Percentiles rank a stretch among this genome's conserved stretches.
phyloP scores from a whole-genome alignment of 2,888 invertebrate species.

The Acrocyrtus sp. region DNA sequence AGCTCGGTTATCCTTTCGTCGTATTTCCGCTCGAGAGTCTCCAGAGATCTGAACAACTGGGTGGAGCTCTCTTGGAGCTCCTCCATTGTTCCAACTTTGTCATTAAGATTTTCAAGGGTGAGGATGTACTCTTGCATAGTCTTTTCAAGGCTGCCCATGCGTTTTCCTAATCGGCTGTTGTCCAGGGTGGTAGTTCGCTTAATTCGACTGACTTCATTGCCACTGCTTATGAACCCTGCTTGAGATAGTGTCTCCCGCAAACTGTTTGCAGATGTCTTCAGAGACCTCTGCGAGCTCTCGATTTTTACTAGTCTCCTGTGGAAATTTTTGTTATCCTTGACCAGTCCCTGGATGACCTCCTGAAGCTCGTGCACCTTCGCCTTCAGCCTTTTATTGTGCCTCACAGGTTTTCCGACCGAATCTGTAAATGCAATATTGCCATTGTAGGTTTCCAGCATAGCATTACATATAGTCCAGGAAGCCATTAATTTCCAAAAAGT shows the following conservation, averaged over 20 bases:
- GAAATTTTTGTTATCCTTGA: conserved; percentile 44
- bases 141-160: conserved; percentile 29
- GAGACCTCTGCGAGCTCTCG: conserved; percentile 41
- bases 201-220: conserved; percentile 8
- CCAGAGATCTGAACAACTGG: conserved; percentile 56
- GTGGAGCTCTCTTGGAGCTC: conserved; percentile 53
- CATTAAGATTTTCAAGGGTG: conserved; percentile 48
- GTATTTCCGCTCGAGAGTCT: conserved; percentile 58
- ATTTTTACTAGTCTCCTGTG: conserved; percentile 50
- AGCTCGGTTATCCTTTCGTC: conserved; percentile 56
- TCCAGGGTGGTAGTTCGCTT: neutral
- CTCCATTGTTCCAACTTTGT: conserved; percentile 49
- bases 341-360: conserved; percentile 39
- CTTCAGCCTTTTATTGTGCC: conserved; percentile 45
- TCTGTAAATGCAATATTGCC: conserved; percentile 25
- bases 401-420: conserved; percentile 27
- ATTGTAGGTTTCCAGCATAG: neutral
- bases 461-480: no score
- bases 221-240: conserved; percentile 6
- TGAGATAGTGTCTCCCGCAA: conserved; percentile 1
- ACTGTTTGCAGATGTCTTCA: conserved; percentile 26
- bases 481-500: neutral
- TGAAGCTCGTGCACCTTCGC: conserved; percentile 50
- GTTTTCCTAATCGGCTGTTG: neutral
- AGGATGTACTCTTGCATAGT: conserved; percentile 51